Evolutionary conservation across 2,888 invertebrate genomes (phyloP).

Genomic region (Epinotia nisella): DNA sequence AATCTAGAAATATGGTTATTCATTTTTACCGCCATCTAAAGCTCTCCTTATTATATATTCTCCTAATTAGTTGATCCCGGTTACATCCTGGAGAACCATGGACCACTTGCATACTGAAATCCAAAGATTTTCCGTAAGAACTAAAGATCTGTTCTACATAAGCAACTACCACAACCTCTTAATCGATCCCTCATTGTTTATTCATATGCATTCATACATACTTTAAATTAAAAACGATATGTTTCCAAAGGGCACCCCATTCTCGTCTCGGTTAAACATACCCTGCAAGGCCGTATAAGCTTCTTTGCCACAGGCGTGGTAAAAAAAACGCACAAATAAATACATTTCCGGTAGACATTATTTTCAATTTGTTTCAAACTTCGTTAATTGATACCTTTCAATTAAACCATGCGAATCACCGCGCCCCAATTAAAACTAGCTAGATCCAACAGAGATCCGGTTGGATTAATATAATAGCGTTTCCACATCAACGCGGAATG

Average conservation of each 20-base stretch:
- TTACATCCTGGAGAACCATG: no score
- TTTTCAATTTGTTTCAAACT: background rate
- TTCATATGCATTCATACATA: background rate
- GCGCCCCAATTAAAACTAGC: slow-evolving; percentile 15
- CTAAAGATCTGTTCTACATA: no score
- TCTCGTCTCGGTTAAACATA: no score
- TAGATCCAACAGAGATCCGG: background rate
- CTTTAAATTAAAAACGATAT: background rate
- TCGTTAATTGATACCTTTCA: slow-evolving; percentile 4
- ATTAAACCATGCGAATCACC: background rate
- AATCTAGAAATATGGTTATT: no score
- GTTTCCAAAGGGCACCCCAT: background rate
- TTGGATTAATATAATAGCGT: slow-evolving; percentile 30
- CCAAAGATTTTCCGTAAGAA: no score
- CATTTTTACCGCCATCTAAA: no score
- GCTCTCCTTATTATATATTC: no score
- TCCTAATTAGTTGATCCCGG: no score
- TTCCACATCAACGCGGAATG: slow-evolving; percentile 33
- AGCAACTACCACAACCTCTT: no score
- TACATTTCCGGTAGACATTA: background rate
- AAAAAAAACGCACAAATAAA: background rate
- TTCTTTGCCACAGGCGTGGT: background rate
- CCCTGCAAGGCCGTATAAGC: no score
- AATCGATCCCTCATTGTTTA: no score
- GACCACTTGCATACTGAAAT: no score